phyloP scores from a whole-genome alignment of 2,113 vertebrate species.

The Gopherus evgoodei region DNA sequence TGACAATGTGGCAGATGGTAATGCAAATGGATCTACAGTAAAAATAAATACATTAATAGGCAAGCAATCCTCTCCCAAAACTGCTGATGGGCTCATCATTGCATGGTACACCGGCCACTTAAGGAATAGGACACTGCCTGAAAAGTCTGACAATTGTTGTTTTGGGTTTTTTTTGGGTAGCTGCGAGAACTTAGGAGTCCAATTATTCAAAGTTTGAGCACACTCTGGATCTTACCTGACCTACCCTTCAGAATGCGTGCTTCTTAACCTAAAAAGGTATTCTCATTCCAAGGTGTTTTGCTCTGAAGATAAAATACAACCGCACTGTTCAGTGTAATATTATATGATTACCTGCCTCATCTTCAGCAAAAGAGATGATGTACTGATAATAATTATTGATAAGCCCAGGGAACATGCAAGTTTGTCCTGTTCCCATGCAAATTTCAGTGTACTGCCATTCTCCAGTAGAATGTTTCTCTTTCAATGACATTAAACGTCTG shows the following conservation, averaged over 20 bases:
- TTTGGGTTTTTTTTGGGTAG: background rate
- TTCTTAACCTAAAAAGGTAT: background rate
- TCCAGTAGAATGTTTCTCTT: slow-evolving; percentile 80
- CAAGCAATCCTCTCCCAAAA: background rate
- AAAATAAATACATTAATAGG: background rate
- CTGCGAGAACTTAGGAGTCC: background rate
- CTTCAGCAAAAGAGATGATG: slow-evolving; percentile 96
- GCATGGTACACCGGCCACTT: background rate
- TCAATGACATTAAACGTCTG: slow-evolving; percentile 93
- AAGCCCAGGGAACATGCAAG: slow-evolving; percentile 91
- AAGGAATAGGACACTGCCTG: background rate
- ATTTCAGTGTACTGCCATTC: slow-evolving; percentile 91
- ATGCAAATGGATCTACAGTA: fast-evolving
- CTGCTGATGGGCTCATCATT: background rate
- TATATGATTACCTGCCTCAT: slow-evolving; percentile 89
- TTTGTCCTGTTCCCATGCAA: slow-evolving; percentile 93
- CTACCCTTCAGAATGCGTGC: background rate
- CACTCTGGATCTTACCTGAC: background rate
- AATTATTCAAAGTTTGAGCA: background rate
- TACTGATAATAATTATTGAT: slow-evolving; percentile 95
- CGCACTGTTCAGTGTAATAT: background rate
- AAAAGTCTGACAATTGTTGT: background rate
- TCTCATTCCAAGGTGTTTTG: background rate
- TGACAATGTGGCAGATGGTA: fast-evolving
- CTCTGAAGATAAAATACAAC: background rate